These are phyloP conservation scores for Cosmia pyralina DNA, from an alignment of 2,888 invertebrate genomes.

Conservation along the genomic window DNA sequence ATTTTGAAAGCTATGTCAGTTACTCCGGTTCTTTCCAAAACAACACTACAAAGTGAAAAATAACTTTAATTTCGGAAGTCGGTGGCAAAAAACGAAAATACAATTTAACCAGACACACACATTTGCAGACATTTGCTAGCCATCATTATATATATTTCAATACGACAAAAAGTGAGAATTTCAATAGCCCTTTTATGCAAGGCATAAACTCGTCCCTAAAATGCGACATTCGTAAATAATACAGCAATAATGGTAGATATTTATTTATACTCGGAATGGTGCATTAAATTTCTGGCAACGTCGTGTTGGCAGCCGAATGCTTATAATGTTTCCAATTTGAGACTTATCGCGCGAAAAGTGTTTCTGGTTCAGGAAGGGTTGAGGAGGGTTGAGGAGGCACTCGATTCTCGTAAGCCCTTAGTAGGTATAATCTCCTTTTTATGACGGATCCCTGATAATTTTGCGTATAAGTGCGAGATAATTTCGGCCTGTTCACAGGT, in stretches of 20 bases:
- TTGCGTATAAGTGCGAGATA: not conserved
- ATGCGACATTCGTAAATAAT: slow-evolving; percentile 20
- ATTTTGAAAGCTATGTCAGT: too few species aligned
- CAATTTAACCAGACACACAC: too few species aligned
- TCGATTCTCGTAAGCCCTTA: slow-evolving; percentile 1
- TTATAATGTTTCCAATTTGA: slow-evolving; percentile 38
- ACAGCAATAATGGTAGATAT: slow-evolving; percentile 26
- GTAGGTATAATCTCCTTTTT: not conserved
- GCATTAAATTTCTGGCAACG: slow-evolving; percentile 37
- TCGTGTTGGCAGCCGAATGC: slow-evolving; percentile 17
- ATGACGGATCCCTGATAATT: not conserved
- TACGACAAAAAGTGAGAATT: not conserved
- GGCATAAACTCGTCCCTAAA: not conserved
- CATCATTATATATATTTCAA: slow-evolving; percentile 8
- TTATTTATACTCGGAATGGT: slow-evolving; percentile 8
- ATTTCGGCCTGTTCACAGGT: not conserved
- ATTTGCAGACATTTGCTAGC: too few species aligned
- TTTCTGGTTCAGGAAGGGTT: slow-evolving; percentile 6
- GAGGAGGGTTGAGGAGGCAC: not conserved
- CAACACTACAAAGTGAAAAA: too few species aligned
- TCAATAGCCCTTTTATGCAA: not conserved
- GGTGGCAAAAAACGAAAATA: too few species aligned
- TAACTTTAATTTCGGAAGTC: too few species aligned
- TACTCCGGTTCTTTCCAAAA: too few species aligned
- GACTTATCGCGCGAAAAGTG: slow-evolving; percentile 29